phyloP scores from a whole-genome alignment of 2,888 invertebrate genomes.

The Scaptomyza parva region DNA sequence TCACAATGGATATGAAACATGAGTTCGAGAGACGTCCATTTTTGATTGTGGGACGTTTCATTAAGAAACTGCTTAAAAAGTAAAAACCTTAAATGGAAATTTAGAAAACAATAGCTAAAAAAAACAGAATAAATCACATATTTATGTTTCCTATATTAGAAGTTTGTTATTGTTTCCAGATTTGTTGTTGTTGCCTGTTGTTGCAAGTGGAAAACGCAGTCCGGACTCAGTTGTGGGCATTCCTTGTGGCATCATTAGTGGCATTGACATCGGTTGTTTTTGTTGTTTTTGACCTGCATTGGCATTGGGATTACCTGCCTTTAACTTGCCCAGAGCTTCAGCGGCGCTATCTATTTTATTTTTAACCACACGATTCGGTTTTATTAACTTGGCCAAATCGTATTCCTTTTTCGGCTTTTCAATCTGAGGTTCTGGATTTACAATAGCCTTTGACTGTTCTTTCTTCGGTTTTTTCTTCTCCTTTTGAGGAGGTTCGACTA shows the following conservation, averaged over 20 bases:
- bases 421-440: slow-evolving; percentile 8
- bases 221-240: slow-evolving; percentile 18
- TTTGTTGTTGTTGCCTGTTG: slow-evolving; percentile 3
- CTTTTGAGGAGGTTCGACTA: neutral
- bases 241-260: slow-evolving; percentile 28
- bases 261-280: neutral
- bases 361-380: slow-evolving; percentile 82
- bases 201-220: slow-evolving; percentile 47
- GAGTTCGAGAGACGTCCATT: slow-evolving; percentile 86
- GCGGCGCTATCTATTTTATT: slow-evolving; percentile 80
- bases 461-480: neutral
- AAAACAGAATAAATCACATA: neutral
- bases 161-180: slow-evolving; percentile 46
- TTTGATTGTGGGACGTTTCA: slow-evolving; percentile 87
- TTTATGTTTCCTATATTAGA: slow-evolving; percentile 53
- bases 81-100: no score
- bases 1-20: slow-evolving; percentile 88
- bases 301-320: slow-evolving; percentile 14
- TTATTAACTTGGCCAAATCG: slow-evolving; percentile 82
- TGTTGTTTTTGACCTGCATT: slow-evolving; percentile 7
- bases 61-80: slow-evolving; percentile 83
- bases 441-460: slow-evolving; percentile 3
- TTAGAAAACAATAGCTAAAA: neutral
- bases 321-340: slow-evolving; percentile 66
- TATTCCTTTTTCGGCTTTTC: slow-evolving; percentile 61